These are phyloP conservation scores for Lagorchestes hirsutus DNA, from an alignment of 2,797 vertebrate genomes.

Conservation along the genomic window DNA sequence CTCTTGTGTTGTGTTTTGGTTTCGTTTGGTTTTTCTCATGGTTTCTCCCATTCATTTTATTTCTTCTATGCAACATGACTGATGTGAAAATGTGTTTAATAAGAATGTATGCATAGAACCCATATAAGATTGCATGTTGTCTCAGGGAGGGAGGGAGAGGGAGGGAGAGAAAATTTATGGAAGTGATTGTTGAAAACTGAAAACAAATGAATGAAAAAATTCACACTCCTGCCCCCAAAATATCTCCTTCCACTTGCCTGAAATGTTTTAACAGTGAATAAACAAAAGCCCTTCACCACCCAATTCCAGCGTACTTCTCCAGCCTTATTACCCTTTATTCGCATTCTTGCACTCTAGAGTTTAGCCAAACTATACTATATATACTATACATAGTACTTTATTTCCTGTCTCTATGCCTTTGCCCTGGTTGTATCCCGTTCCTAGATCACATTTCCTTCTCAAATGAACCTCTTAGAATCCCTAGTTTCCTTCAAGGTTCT, in stretches of 20 bases:
- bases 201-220: not conserved
- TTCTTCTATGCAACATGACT: no score
- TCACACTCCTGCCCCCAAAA: slow-evolving; percentile 7
- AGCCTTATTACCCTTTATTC: not conserved
- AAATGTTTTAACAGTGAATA: not conserved
- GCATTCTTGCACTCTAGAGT: not conserved
- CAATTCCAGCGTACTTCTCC: not conserved
- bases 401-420: not conserved
- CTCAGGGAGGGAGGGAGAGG: no score
- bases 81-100: no score
- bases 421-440: not conserved
- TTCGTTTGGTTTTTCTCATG: no score
- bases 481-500: not conserved
- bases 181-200: no score
- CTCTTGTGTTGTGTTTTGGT: no score
- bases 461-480: not conserved
- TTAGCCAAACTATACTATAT: not conserved
- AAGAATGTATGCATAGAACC: no score
- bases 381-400: not conserved
- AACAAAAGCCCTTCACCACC: not conserved
- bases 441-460: not conserved
- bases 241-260: not conserved
- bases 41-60: no score
- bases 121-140: no score
- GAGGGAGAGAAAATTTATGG: no score